phyloP scores from a whole-genome alignment of 2,113 vertebrate genomes.

The Calidris pugnax region DNA sequence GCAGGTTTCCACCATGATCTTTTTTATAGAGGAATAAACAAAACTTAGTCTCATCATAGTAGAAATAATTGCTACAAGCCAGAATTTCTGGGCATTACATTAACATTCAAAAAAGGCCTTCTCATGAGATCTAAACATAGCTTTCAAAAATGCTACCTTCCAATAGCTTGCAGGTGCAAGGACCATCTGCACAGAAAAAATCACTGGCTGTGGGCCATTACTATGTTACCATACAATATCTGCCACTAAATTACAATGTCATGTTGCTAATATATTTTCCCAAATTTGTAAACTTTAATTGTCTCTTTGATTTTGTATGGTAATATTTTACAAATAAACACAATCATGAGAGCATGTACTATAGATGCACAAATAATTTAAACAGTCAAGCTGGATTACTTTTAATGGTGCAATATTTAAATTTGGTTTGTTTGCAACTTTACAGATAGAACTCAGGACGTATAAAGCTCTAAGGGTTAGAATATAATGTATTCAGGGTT shows the following conservation, averaged over 20 bases:
- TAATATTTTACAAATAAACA: conserved; percentile 36
- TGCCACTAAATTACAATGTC: conserved; percentile 31
- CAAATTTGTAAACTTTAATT: conserved; percentile 43
- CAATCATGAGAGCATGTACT: background rate
- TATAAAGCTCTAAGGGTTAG: background rate
- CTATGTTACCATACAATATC: background rate
- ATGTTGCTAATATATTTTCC: background rate
- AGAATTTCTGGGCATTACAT: conserved; percentile 17
- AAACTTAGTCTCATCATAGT: background rate
- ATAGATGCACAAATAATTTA: conserved; percentile 5
- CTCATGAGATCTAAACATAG: conserved; percentile 35
- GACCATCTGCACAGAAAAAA: conserved; percentile 38
- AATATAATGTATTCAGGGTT: background rate
- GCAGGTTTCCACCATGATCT: background rate
- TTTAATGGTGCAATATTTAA: conserved; percentile 24
- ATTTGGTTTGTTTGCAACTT: background rate
- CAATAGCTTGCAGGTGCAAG: conserved; percentile 23
- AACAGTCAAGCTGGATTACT: conserved; percentile 1
- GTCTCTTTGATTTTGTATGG: conserved; percentile 32
- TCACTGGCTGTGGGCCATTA: conserved; percentile 3
- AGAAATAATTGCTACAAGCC: conserved; percentile 3
- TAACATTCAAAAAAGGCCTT: background rate
- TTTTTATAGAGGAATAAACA: background rate
- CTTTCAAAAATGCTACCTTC: conserved; percentile 38
- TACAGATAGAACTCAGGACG: background rate